Evolutionary conservation across 2,797 vertebrate genomes (phyloP), one percentile per base, ranked within the genome.

Genomic region (Microhierax caerulescens): DNA sequence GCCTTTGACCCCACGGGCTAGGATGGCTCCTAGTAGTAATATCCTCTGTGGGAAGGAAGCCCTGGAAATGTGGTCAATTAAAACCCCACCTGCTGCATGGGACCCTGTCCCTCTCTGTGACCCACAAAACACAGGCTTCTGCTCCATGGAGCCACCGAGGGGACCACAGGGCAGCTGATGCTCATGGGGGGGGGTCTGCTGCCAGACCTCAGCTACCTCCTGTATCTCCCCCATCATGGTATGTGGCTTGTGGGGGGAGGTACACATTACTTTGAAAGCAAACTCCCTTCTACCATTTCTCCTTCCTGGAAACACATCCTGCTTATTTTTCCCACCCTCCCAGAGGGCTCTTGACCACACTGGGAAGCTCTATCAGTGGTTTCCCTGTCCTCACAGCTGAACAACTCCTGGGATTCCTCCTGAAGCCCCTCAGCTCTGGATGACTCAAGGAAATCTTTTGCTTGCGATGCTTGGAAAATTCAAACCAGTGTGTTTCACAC

Each of bases 151-250:
- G 73, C 47, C 43, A 41, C 30, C 0, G 0, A 90, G 48, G 19
- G 43, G 17, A 57, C 37, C 16, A 3, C 1, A 12, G 72, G 36
- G 32, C 25, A 47, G n/a, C 27, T 0, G 0, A 18, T 1, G 0
- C 18, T 43, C 5, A n/a, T n/a, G n/a, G n/a, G 1, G 24, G 20
- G 11, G 24, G 48, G 19, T 20, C 69, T 86, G 27, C 51, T 85
- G 19, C 53, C 83, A 56, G n/a, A 41, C 41, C 53, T 82, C 85
- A 19, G 16, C 37, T 69, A 5, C 21, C 32, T 69, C 32, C 23
- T 30, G 13, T 21, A 41, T 47, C 85, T 79, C 9, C 28, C 5
- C 23, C 4, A 6, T 8, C 13, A 14, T 2, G 4, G 36, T 32
- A 34, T 11, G 10, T 24, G 53, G 11, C 28, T 53, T 60, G 3